phyloP scores from a whole-genome alignment of 2,888 invertebrate genomes.

The Protophormia terraenovae region DNA sequence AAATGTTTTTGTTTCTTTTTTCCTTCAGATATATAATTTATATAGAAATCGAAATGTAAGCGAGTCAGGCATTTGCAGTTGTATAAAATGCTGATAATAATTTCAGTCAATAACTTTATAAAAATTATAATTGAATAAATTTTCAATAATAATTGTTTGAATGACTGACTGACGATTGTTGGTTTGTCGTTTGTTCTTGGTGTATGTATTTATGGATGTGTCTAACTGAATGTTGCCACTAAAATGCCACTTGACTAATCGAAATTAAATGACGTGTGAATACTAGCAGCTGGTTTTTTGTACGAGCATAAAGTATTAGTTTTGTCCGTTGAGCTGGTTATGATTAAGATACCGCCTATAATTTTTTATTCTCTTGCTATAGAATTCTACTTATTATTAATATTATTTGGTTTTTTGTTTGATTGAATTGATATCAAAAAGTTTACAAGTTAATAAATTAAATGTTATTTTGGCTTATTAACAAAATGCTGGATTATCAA shows the following conservation, averaged over 20 bases:
- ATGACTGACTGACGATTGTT: too few species aligned
- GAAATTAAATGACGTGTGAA: constrained; percentile 81
- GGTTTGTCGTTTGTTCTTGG: neutral
- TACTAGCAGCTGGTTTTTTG: constrained; percentile 76
- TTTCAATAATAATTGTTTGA: constrained; percentile 49
- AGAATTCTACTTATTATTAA: neutral
- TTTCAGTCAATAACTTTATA: constrained; percentile 54
- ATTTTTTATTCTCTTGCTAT: constrained; percentile 11
- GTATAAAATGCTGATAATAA: constrained; percentile 30
- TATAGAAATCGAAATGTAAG: constrained; percentile 1
- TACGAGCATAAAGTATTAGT: constrained; percentile 27
- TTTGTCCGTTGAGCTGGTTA: constrained; percentile 42
- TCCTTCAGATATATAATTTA: constrained; percentile 9
- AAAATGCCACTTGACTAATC: constrained; percentile 75
- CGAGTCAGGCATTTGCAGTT: neutral
- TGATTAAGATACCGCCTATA: constrained; percentile 45
- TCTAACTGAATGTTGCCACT: neutral
- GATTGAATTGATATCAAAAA: constrained; percentile 26
- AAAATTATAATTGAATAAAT: constrained; percentile 63
- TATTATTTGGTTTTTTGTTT: neutral
- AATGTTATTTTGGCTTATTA: neutral
- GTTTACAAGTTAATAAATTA: constrained; percentile 24
- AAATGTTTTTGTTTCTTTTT: neutral
- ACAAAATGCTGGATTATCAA: neutral
- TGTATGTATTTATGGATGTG: neutral